Evolutionary conservation across 2,113 vertebrate species (phyloP).

Genomic region (Chrysochloris asiatica): DNA sequence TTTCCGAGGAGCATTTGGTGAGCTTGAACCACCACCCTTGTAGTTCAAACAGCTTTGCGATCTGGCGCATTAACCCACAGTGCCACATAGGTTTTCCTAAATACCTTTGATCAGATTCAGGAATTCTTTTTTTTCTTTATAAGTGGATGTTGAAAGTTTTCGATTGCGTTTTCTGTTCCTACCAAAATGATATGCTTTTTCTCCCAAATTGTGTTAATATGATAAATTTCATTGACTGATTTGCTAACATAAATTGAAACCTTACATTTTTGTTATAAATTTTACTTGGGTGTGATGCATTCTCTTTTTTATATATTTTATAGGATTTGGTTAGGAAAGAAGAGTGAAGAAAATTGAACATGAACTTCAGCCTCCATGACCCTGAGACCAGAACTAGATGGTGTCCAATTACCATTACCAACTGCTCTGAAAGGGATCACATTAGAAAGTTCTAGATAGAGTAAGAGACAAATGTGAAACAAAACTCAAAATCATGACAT

Average conservation of each 20-base stretch:
- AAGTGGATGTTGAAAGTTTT: not conserved
- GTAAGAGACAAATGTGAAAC: too few relatives aligned
- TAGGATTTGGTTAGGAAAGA: not conserved
- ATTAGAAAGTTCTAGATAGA: too few relatives aligned
- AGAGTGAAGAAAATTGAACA: too few relatives aligned
- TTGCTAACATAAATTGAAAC: not conserved
- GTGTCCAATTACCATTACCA: too few relatives aligned
- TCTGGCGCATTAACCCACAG: too few relatives aligned
- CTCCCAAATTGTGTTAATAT: not conserved
- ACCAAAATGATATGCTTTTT: not conserved
- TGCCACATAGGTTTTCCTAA: not conserved
- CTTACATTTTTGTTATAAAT: not conserved
- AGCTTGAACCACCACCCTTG: too few relatives aligned
- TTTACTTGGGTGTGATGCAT: not conserved
- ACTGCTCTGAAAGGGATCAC: too few relatives aligned
- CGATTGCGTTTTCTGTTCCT: not conserved
- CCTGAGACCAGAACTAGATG: too few relatives aligned
- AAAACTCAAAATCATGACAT: too few relatives aligned
- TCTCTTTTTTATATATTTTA: not conserved
- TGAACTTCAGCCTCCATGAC: too few relatives aligned
- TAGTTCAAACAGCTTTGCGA: too few relatives aligned
- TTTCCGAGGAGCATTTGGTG: too few relatives aligned
- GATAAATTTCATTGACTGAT: not conserved
- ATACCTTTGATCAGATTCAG: not conserved
- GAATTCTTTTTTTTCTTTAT: not conserved